A percentile compares a stretch with the other conserved stretches of the same genome.
Conservation (phyloP, 1,140 invertebrate genomes). For the Drosophila rufa region DNA sequence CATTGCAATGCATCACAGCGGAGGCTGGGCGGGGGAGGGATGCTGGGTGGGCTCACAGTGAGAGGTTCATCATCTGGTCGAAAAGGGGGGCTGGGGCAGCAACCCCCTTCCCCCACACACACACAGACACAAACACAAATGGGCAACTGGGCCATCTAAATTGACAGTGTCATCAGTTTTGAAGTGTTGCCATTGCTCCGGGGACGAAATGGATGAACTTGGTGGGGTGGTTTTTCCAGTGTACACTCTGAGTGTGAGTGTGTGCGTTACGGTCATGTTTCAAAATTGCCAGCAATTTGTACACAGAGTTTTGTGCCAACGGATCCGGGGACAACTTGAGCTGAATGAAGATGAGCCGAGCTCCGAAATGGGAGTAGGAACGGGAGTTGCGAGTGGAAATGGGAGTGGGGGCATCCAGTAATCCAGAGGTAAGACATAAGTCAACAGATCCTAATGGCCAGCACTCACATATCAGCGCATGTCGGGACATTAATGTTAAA, state of each 20-base stretch:
- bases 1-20: constrained; percentile 62
- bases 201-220: constrained; percentile 6
- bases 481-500: constrained; percentile 6
- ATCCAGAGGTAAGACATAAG: constrained; percentile 19
- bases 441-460: constrained; percentile 21
- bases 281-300: constrained; percentile 56
- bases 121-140: background rate
- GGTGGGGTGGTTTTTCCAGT: constrained; percentile 6
- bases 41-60: background rate
- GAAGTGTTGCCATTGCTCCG: constrained; percentile 52
- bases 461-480: constrained; percentile 4
- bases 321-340: constrained; percentile 25
- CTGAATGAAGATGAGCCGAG: constrained; percentile 39
- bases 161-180: constrained; percentile 78
- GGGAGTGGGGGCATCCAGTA: background rate
- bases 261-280: constrained; percentile 35
- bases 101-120: background rate
- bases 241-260: background rate
- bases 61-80: constrained; percentile 15
- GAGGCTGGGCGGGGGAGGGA: background rate
- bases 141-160: constrained; percentile 45
- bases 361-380: background rate
- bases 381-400: background rate
- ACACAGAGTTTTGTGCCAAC: constrained; percentile 17
- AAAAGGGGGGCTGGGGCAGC: background rate